Evolutionary conservation across 2,888 invertebrate genomes (phyloP).

Genomic region (Pegoplata infirma): DNA sequence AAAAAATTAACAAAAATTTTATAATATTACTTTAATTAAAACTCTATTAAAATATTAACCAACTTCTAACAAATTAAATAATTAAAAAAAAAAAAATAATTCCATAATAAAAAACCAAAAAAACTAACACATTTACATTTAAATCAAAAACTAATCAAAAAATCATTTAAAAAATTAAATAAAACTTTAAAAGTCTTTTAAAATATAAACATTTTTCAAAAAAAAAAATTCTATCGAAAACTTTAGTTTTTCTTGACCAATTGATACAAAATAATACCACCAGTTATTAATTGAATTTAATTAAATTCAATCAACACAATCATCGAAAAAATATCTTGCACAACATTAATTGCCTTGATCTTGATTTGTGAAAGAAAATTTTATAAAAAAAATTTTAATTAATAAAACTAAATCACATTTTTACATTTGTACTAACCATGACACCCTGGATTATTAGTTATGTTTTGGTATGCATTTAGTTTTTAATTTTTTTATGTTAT

Average conservation of each 20-base stretch:
- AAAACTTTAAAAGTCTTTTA: neutral
- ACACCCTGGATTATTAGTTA: slow-evolving; percentile 73
- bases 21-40: no score
- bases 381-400: slow-evolving; percentile 9
- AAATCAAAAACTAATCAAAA: no score
- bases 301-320: slow-evolving; percentile 47
- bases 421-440: slow-evolving; percentile 60
- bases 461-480: slow-evolving; percentile 71
- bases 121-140: no score
- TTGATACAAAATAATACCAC: neutral
- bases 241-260: neutral
- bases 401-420: neutral
- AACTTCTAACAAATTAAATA: no score
- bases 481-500: neutral
- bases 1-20: no score
- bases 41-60: no score
- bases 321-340: neutral
- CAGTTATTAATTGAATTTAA: slow-evolving; percentile 54
- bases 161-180: no score
- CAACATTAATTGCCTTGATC: slow-evolving; percentile 23
- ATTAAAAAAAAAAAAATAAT: no score
- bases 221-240: neutral
- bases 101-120: neutral
- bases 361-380: slow-evolving; percentile 2
- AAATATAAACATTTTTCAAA: neutral